Conservation (phyloP, 2,888 invertebrate species). For the Cotesia congregata region DNA sequence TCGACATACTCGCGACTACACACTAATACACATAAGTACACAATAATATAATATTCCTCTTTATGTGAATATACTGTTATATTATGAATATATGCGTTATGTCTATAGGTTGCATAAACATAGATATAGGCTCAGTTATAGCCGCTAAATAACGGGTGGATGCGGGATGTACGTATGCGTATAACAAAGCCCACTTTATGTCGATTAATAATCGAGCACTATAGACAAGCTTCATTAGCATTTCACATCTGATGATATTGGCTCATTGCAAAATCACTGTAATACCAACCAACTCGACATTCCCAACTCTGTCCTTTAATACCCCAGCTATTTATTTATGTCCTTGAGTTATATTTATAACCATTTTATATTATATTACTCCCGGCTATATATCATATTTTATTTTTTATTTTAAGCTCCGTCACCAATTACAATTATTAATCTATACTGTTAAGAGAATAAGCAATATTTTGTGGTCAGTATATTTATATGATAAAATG, state of each 20-base stretch:
- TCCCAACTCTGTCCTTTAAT: slow-evolving; percentile 13
- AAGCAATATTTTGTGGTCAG: too few species aligned
- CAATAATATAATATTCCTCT: slow-evolving; percentile 3
- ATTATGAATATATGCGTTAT: background rate
- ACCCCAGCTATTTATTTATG: background rate
- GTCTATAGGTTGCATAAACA: background rate
- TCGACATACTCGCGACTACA: slow-evolving; percentile 39
- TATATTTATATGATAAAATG: too few species aligned
- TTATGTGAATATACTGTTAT: background rate
- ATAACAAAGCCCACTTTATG: slow-evolving; percentile 2
- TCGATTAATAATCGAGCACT: slow-evolving; percentile 19
- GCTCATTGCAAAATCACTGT: slow-evolving; percentile 15
- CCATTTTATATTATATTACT: slow-evolving; percentile 3
- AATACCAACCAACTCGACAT: slow-evolving; percentile 18
- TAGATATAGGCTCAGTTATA: background rate
- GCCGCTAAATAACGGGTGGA: background rate
- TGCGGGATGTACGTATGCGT: background rate
- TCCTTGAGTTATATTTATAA: slow-evolving; percentile 14
- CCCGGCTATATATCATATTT: background rate
- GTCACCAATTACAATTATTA: too few species aligned
- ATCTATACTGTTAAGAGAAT: too few species aligned
- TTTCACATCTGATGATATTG: slow-evolving; percentile 16
- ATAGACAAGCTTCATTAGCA: slow-evolving; percentile 12
- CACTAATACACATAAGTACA: background rate
- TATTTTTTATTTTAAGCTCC: background rate